Base-by-base conservation (phyloP, 2,888 invertebrate species). In the Pseudococcus longispinus region DNA sequence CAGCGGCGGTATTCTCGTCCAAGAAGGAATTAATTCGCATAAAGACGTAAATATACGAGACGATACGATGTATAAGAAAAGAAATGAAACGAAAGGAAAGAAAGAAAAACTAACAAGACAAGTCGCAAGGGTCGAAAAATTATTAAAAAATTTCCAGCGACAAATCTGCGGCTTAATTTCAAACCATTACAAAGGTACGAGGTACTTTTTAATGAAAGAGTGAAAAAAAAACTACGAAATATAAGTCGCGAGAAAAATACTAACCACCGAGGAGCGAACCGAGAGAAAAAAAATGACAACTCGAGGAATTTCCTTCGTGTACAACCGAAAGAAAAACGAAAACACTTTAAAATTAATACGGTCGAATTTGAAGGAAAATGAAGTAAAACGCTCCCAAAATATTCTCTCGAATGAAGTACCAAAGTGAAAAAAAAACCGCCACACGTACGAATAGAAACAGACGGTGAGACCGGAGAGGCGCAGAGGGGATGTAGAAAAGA, bases 261-360 rank as follows among this genome's bases (percentile, higher is more conserved):
- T 26, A 23, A 6, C n/a, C 65, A 11, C 2, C 23, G 13, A 23
- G 15, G 15, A 65, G 5, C 4, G 18, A 70, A 29, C n/a, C n/a
- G 29, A 29, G 15, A 29, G 18, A 5, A 29, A 8, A 70, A 70
- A 70, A 70, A 32, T 29, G 18, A 70, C 29, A 70, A 65, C 23
- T 65, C 13, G 60, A 60, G 6, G 23, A 60, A 55, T 55, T 55
- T 20, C n/a, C 15, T 15, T n/a, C 55, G 20, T 1, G 65, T 65
- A 65, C 18, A 55, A 8, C 65, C 65, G 9, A 46, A 15, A 46
- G 15, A 70, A 70, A 70, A 70, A 70, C 70, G 70, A 70, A 32
- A 70, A 70, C 70, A 70, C 70, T 70, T 70, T 70, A 70, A 29
- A 70, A 70, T 70, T 70, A 70, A 70, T 70, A 70, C 70, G 70